Base-by-base conservation (phyloP, 2,888 invertebrate genomes). In the Caenorhabditis sp. region DNA sequence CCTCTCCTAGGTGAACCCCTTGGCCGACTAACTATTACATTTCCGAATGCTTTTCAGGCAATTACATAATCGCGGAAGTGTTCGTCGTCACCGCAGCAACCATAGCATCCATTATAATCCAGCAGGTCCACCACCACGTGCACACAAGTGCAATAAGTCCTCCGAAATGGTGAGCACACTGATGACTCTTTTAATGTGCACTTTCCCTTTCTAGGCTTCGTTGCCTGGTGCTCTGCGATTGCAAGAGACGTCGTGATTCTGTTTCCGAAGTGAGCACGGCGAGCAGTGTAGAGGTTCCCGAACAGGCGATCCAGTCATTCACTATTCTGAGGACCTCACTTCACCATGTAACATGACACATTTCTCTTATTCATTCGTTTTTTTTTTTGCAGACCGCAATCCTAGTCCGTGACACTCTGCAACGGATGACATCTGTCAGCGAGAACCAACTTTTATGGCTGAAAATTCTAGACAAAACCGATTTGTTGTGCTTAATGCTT, bases 1-100 rank as follows among this genome's bases (percentile, higher is more conserved):
- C 88, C 88, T 12, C 76, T 89, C 10, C 76, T 89, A 16, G 88
- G 87, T 85, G 44, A 35, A 2, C 47, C 35, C 31, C 5, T 51
- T n/a, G n/a, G n/a, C n/a, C n/a, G n/a, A n/a, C n/a, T n/a, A n/a
- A n/a, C 10, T 3, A 6, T 28, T 64, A 47, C 28, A 22, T 63
- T 64, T 64, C 47, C 44, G 63, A 31, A 10, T 12, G 12, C n/a
- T 35, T 47, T 64, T 2, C 74, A 79, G 86, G 86, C n/a, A 86
- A 85, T 74, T 85, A 86, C 66, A 85, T 85, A 19, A 80, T 86
- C 44, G 83, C 83, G 31, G 83, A 85, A 61, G 83, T 85, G 58
- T 85, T 85, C 68, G 80, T 85, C 54, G 83, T 85, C n/a, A 75
- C 85, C 19, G 80, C 79, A 44, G 86, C 82, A 24, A 84, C 79